Base-by-base conservation (phyloP, 2,888 invertebrate genomes). In the Scotopteryx bipunctaria region DNA sequence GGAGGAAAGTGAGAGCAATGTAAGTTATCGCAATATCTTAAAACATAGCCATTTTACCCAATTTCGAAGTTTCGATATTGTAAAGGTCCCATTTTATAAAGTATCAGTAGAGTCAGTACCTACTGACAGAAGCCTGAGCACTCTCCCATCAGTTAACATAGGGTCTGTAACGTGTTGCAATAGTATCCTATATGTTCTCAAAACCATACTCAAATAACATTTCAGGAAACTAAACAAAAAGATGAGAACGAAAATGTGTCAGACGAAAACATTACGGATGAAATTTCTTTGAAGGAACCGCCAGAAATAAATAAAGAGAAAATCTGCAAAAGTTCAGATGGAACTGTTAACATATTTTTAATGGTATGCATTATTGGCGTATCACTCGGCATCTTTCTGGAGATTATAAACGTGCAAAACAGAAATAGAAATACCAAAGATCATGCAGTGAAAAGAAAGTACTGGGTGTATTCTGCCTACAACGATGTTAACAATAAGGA, bases 401-500 rank as follows among this genome's bases (percentile, higher is more conserved):
- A 86, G 64, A 73, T 82, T 51, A 61, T 82, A 33, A 78, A 81
- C 49, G 68, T 67, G 32, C 74, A 76, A 27, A 77, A 76, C 49
- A 73, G 71, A 59, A 71, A 67, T 44, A 63, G 65, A 23, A 64
- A 59, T 27, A 35, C 43, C 17, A 54, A 54, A 32, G 44, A 36
- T 31, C 19, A 40, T 43, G 54, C 66, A 21, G 45, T 23, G 1
- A 53, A 55, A 23, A 75, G 63, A 56, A 74, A 65, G 40, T 95
- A 92, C 71, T 93, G 94, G 89, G 91, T 93, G 1, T 94, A 92
- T 64, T 91, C 93, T 0, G 89, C 81, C 45, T 78, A 84, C 57
- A 71, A 73, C 2, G 81, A 86, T n/a, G 91, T 93, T 0, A 92
- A 94, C 19, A 91, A 91, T 21, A 77, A 76, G 48, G 91, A 92